Conservation (phyloP, 2,113 vertebrate species). For the Aythya baeri region DNA sequence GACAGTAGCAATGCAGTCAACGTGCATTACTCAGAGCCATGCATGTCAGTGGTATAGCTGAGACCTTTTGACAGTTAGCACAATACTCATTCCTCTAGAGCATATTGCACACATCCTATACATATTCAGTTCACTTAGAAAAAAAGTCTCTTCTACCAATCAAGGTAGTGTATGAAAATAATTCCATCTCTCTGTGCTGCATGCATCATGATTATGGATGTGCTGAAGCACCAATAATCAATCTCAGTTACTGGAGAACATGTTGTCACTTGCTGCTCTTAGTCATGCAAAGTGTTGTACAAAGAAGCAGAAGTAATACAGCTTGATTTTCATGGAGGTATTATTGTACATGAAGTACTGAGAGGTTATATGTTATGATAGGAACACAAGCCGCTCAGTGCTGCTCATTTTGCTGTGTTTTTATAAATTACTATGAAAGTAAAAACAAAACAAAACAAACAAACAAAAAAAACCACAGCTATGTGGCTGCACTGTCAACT, state of each 20-base stretch:
- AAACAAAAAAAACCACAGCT: not conserved
- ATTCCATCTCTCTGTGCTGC: not conserved
- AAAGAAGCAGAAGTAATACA: constrained; percentile 26
- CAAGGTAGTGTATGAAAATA: not conserved
- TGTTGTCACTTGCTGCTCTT: constrained; percentile 37
- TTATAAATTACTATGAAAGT: not conserved
- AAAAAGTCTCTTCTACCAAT: constrained; percentile 14
- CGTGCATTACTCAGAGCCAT: not conserved
- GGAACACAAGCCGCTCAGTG: not conserved
- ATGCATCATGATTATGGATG: constrained; percentile 38
- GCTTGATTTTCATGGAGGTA: constrained; percentile 15
- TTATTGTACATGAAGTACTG: constrained; percentile 4
- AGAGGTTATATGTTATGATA: not conserved
- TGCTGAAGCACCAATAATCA: constrained; percentile 43
- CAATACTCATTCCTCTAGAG: not conserved
- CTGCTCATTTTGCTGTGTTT: constrained; percentile 11
- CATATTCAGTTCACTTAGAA: not conserved
- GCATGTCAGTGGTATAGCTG: not conserved
- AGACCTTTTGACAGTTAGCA: not conserved
- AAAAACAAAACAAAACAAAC: not conserved
- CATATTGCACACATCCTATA: not conserved
- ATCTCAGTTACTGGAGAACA: constrained; percentile 44
- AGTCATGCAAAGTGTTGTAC: constrained; percentile 21
- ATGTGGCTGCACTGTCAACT: not conserved
- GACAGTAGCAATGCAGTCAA: not conserved